These are phyloP conservation scores for Conchocele bisecta DNA, from an alignment of 2,888 invertebrate species.

Conservation along the genomic window DNA sequence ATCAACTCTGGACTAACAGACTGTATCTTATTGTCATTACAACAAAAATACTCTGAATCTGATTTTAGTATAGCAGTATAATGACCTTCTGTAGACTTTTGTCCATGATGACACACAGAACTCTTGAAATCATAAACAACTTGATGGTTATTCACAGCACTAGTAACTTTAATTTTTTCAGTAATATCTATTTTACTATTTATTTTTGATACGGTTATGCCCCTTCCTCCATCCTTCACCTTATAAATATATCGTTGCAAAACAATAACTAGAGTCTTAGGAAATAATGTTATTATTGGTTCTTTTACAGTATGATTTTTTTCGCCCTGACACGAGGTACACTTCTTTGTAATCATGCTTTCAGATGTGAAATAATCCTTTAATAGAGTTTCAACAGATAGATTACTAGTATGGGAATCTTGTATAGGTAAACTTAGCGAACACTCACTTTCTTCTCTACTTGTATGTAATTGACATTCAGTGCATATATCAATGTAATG, in stretches of 20 bases:
- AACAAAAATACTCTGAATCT: neutral
- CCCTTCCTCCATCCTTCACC: neutral
- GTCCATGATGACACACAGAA: conserved; percentile 9
- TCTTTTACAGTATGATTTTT: neutral
- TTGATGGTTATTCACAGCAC: neutral
- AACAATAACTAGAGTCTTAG: neutral
- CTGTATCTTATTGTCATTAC: neutral
- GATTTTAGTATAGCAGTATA: conserved; percentile 8
- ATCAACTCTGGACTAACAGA: neutral
- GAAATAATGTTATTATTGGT: neutral
- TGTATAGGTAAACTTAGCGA: neutral
- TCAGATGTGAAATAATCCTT: neutral
- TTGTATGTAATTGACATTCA: neutral
- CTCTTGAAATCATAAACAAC: neutral
- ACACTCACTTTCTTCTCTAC: neutral
- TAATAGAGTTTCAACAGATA: neutral
- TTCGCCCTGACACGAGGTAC: neutral
- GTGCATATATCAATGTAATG: neutral
- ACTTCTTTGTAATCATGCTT: neutral
- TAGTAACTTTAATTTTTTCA: neutral
- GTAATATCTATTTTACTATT: neutral
- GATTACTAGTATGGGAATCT: neutral
- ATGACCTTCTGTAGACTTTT: neutral
- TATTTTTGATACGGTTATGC: neutral
- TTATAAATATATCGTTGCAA: neutral